Conservation (phyloP, 2,113 vertebrate genomes). For the Neomonachus schauinslandi region DNA sequence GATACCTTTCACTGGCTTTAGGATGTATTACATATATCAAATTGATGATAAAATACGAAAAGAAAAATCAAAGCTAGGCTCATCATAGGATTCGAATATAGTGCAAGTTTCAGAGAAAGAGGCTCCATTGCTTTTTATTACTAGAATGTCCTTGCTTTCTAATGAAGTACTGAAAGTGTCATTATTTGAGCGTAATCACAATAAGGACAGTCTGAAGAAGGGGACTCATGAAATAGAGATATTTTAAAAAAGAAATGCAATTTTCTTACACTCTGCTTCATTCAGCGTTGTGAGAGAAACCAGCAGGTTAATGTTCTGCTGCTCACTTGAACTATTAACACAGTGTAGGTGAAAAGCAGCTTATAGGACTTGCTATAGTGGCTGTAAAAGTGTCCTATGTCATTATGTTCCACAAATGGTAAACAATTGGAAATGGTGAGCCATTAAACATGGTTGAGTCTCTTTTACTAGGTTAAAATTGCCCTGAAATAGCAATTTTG, state of each 20-base stretch:
- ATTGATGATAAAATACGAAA: constrained; percentile 44
- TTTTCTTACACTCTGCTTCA: neutral
- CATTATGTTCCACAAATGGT: neutral
- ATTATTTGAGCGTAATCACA: constrained; percentile 10
- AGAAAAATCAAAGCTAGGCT: neutral
- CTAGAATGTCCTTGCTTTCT: neutral
- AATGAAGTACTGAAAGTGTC: neutral
- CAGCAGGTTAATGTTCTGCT: neutral
- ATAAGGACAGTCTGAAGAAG: neutral
- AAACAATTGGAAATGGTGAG: constrained; percentile 29
- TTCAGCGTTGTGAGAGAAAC: neutral
- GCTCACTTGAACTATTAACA: neutral
- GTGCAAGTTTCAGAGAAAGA: constrained; percentile 9
- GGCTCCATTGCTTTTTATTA: neutral
- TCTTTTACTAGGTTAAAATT: constrained; percentile 47
- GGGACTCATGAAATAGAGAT: neutral
- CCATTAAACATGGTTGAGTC: neutral
- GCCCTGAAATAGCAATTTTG: neutral
- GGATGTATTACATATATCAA: neutral
- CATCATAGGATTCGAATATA: neutral
- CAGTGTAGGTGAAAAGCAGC: neutral
- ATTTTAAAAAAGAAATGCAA: neutral
- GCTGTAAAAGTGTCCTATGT: neutral
- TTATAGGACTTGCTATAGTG: neutral
- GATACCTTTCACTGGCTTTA: neutral